Conservation (phyloP, 2,888 invertebrate species). For the Andricus curvator region DNA sequence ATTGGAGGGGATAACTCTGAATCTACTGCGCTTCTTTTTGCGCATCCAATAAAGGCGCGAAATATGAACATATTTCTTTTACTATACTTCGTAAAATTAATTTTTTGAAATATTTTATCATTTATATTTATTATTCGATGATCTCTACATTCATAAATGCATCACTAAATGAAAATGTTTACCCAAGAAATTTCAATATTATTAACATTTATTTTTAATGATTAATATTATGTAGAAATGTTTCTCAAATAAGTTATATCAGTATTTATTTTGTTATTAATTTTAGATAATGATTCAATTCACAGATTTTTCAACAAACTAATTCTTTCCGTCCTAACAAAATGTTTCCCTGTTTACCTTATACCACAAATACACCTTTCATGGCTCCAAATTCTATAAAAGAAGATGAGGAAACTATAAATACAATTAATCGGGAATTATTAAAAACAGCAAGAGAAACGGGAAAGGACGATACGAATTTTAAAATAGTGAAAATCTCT, state of each 20-base stretch:
- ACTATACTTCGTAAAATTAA: not conserved
- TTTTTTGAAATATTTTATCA: not conserved
- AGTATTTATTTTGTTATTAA: too few species aligned
- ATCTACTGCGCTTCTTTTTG: not conserved
- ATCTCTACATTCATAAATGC: too few species aligned
- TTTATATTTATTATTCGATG: too few species aligned
- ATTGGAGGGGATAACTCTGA: not conserved
- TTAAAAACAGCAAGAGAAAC: not conserved
- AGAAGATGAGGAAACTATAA: not conserved
- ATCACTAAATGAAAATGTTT: too few species aligned
- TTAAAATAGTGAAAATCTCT: constrained; percentile 26
- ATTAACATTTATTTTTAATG: too few species aligned
- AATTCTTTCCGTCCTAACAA: not conserved
- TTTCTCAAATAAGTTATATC: too few species aligned
- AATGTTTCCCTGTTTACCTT: constrained; percentile 6
- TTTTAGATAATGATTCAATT: too few species aligned
- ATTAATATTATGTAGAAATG: too few species aligned
- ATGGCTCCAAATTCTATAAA: not conserved
- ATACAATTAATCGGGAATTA: not conserved
- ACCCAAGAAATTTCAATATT: too few species aligned
- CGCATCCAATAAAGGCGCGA: not conserved
- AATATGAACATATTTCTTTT: not conserved
- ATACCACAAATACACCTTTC: not conserved
- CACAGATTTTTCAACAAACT: not conserved
- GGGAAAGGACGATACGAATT: not conserved